A percentile compares a stretch with the other conserved stretches of the same genome.
phyloP scores from a whole-genome alignment of 2,797 vertebrate species.

The Phoebastria nigripes region DNA sequence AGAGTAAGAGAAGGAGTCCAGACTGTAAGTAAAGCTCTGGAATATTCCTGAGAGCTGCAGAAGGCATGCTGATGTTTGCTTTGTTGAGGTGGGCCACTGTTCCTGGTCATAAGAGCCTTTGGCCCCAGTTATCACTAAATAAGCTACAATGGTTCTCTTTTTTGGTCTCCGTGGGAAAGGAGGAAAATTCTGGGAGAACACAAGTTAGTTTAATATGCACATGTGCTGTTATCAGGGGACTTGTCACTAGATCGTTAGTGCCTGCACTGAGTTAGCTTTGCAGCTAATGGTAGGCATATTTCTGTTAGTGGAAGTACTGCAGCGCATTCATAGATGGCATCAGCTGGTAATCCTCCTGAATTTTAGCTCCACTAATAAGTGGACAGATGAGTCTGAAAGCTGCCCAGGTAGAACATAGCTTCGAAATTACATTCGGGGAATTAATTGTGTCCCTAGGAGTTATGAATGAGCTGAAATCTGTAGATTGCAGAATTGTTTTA shows the following conservation, averaged over 20 bases:
- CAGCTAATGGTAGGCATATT: neutral
- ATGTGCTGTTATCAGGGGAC: neutral
- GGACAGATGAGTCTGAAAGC: neutral
- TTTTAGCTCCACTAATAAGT: neutral
- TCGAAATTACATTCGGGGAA: neutral
- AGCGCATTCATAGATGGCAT: neutral
- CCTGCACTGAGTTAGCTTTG: neutral
- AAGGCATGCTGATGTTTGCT: neutral
- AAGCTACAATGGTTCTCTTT: neutral
- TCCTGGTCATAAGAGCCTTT: neutral
- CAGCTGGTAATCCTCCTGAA: neutral
- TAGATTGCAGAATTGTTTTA: neutral
- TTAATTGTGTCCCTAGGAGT: neutral
- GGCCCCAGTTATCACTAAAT: neutral
- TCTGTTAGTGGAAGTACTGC: neutral
- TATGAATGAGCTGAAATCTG: neutral
- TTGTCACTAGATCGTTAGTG: fast-evolving
- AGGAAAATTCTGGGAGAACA: neutral
- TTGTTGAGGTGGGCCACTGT: neutral
- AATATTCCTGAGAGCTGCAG: neutral
- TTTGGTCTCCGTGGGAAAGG: neutral
- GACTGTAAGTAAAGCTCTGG: neutral
- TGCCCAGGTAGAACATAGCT: neutral
- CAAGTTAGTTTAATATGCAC: neutral
- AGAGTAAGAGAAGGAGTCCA: neutral